Evolutionary conservation across 2,113 vertebrate species (phyloP), one percentile per base, ranked within the genome.

Genomic region (Prochilodus magdalenae): DNA sequence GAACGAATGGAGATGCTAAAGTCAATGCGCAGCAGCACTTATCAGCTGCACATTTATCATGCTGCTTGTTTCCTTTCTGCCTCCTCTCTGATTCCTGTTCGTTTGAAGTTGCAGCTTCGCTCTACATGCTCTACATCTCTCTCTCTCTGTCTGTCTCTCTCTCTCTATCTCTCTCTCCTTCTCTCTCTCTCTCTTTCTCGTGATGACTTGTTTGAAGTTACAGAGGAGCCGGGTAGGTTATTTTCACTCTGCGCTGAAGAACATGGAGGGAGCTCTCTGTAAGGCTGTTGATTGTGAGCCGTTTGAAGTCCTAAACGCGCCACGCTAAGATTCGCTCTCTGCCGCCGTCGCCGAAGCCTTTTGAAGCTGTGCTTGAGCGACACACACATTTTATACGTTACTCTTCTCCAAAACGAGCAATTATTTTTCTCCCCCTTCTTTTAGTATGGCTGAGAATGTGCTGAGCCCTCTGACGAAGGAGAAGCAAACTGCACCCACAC

Each of bases 231-330:
- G 40, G 59, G 77, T 70, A 77, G 77, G 27, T 53, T 83, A 79
- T 84, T 86, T 86, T 85, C 67, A 79, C 67, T 74, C 74, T 65
- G 76, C 20, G 36, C 22, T 74, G 51, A 57, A 73, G 80, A 84
- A 66, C 70, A 57, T 75, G 77, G 82, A 78, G 62, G 60, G 77
- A 83, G 83, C 82, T 82, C 85, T 82, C 87, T 89, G 90, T 86
- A 81, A 90, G 87, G 89, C 89, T 86, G 77, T 91, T 93, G 92
- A 94, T 93, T 93, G 92, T 89, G 88, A 90, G 88, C 89, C 72
- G 89, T 94, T 88, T 94, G 93, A 94, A 93, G 93, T 94, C 90
- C 89, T 94, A 94, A 94, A 94, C 90, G 88, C 89, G 71, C 86
- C 91, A 87, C 90, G 88, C 92, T 92, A 92, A 92, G 89, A 91